These are phyloP conservation scores for Lepetodrilus schrolli DNA, from an alignment of 2,888 invertebrate genomes.

Conservation along the genomic window DNA sequence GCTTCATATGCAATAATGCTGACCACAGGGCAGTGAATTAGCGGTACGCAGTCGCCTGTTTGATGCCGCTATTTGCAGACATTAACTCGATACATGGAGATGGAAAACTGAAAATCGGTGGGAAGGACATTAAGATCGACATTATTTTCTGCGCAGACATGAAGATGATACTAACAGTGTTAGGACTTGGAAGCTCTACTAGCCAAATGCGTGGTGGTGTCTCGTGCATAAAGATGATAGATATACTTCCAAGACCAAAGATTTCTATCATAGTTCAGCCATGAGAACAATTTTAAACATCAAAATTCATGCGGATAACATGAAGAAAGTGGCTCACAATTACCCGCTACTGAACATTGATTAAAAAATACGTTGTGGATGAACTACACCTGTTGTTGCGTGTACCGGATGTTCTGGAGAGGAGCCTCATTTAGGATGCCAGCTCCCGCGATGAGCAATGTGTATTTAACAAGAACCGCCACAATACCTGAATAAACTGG, in stretches of 20 bases:
- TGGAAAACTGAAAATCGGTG: not conserved
- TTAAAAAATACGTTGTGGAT: not conserved
- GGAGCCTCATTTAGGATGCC: not conserved
- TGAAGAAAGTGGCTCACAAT: not conserved
- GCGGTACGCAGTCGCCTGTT: too few relatives aligned
- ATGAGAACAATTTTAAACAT: not conserved
- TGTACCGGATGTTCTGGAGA: not conserved
- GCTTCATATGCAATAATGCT: too few relatives aligned
- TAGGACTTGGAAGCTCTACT: not conserved
- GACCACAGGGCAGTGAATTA: too few relatives aligned
- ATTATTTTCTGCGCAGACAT: constrained; percentile 10
- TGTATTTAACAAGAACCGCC: too few relatives aligned
- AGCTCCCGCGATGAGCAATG: not conserved
- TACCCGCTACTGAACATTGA: not conserved
- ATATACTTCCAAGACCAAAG: not conserved
- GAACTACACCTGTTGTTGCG: constrained; percentile 3
- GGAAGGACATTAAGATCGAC: not conserved
- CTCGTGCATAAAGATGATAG: not conserved
- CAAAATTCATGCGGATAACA: not conserved
- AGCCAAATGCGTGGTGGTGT: not conserved
- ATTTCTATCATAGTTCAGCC: not conserved
- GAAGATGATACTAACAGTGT: not conserved
- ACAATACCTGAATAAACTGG: too few relatives aligned
- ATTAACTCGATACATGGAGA: not conserved
- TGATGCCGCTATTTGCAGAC: not conserved